Evolutionary conservation across 2,888 invertebrate genomes (phyloP).

Genomic region (Hymenopus coronatus): DNA sequence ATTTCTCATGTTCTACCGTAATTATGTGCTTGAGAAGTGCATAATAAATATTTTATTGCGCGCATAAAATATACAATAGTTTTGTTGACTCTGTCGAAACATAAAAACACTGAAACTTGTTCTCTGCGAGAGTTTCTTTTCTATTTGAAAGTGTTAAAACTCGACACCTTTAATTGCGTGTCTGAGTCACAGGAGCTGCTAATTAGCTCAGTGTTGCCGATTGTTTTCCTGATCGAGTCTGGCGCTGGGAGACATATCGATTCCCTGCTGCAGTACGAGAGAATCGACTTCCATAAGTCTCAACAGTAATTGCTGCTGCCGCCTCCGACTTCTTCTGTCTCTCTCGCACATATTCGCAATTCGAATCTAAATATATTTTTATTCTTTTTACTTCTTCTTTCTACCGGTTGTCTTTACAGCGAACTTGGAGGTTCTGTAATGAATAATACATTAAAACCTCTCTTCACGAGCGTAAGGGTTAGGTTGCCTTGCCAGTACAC

Average conservation of each 20-base stretch:
- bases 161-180: not conserved
- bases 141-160: not conserved
- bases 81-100: too few species aligned
- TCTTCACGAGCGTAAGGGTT: not conserved
- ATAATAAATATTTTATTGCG: too few species aligned
- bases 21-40: too few species aligned
- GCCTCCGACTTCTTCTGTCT: not conserved
- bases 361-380: conserved; percentile 18
- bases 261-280: not conserved
- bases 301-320: conserved; percentile 2
- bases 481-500: not conserved
- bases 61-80: too few species aligned
- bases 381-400: not conserved
- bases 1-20: too few species aligned
- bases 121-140: too few species aligned
- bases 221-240: not conserved
- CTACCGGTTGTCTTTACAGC: not conserved
- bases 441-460: conserved; percentile 16
- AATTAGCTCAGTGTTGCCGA: not conserved
- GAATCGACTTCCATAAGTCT: conserved; percentile 14
- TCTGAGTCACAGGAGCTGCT: not conserved
- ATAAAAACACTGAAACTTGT: too few species aligned
- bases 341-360: conserved; percentile 9
- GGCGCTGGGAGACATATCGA: not conserved
- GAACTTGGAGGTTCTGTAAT: conserved; percentile 16